A percentile compares a stretch with the other conserved stretches of the same genome.
Conservation (phyloP, 23 tunicate genomes). For the Ascidia mentula region DNA sequence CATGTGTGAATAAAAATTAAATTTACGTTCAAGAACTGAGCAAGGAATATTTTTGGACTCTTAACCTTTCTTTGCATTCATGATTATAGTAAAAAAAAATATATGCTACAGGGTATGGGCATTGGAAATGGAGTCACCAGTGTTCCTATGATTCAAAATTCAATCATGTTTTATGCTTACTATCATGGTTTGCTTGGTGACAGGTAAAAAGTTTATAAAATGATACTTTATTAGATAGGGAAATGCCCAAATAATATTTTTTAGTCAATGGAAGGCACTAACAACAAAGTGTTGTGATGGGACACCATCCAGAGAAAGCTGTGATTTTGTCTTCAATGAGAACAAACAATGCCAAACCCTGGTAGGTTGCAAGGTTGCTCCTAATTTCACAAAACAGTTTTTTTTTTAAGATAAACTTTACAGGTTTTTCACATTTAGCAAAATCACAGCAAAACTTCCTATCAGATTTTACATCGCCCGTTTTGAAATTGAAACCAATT, state of each 20-base stretch:
- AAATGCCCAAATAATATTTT: background rate
- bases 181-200: constrained; percentile 47
- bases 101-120: constrained; percentile 35
- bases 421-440: no score
- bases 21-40: no score
- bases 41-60: no score
- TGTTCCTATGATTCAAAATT: constrained; percentile 16
- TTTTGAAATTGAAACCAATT: background rate
- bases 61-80: no score
- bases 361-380: no score
- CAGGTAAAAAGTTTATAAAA: background rate
- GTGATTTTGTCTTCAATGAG: background rate
- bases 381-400: no score
- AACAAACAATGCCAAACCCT: background rate
- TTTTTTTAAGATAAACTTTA: no score
- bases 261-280: background rate
- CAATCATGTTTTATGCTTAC: constrained; percentile 37
- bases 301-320: background rate
- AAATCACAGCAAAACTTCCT: no score
- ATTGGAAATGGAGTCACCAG: constrained; percentile 43
- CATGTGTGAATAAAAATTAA: no score
- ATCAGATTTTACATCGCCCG: no score
- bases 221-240: background rate
- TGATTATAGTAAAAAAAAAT: no score
- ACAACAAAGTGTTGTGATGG: background rate